A percentile compares a stretch with the other conserved stretches of the same genome.
Conservation (phyloP, 37 sponge, comb jelly and placozoan genomes). For the Oopsacas minuta region DNA sequence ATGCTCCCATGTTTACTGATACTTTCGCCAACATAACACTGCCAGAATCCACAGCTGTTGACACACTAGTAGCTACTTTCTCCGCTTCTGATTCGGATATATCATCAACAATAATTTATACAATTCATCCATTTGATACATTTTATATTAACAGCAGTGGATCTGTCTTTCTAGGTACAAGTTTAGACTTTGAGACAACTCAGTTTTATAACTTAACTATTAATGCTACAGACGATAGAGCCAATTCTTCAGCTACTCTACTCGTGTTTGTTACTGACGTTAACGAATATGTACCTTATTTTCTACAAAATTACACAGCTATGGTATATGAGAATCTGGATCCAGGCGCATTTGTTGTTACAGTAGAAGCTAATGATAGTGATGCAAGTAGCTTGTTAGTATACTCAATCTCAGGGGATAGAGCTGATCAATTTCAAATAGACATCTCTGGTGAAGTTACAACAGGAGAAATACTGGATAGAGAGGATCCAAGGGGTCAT, state of each 20-base stretch:
- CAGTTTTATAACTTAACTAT: background rate
- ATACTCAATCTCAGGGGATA: background rate
- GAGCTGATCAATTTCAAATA: background rate
- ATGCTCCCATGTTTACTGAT: background rate
- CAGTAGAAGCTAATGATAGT: slow-evolving; percentile 32
- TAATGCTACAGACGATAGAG: background rate
- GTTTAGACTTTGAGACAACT: background rate
- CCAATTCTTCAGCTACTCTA: background rate
- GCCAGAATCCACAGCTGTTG: slow-evolving; percentile 21
- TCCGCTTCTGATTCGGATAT: slow-evolving; percentile 23
- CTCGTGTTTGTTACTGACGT: background rate
- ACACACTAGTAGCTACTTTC: slow-evolving; percentile 21
- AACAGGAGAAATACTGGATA: background rate
- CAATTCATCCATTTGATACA: background rate
- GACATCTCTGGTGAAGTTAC: background rate
- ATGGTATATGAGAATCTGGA: background rate
- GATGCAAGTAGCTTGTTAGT: background rate
- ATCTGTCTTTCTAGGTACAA: background rate
- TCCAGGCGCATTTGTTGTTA: background rate
- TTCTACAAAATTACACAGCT: slow-evolving; percentile 5
- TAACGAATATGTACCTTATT: background rate
- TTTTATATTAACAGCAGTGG: background rate
- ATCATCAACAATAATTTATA: background rate
- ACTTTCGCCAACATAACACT: background rate
- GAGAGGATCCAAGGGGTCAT: background rate